phyloP scores from a whole-genome alignment of 2,113 vertebrate species.

The Eira barbara region DNA sequence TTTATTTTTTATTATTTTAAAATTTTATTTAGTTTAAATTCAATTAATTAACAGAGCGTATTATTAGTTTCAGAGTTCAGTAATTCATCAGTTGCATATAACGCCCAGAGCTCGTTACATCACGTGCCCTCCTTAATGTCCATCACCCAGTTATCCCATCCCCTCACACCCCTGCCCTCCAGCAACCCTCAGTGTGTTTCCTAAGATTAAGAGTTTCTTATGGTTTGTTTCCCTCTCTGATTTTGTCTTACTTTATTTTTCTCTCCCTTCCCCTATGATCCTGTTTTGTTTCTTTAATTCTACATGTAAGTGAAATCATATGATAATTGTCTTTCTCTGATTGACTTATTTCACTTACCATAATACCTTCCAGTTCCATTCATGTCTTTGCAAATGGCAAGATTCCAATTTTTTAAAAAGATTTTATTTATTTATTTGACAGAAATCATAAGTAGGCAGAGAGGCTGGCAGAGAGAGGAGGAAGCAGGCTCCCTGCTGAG shows the following conservation, averaged over 20 bases:
- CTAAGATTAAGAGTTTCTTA: neutral
- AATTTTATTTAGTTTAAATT: neutral
- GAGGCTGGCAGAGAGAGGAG: too few species aligned
- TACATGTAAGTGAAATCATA: neutral
- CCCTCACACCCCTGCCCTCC: neutral
- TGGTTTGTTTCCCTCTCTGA: neutral
- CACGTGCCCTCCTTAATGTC: neutral
- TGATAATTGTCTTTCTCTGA: neutral
- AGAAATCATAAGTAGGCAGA: too few species aligned
- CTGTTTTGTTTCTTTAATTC: neutral
- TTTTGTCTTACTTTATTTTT: neutral
- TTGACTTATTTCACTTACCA: neutral
- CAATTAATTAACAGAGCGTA: neutral
- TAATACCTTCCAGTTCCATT: neutral
- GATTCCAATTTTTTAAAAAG: neutral
- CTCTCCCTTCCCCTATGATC: neutral
- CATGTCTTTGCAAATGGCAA: neutral
- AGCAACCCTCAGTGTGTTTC: neutral
- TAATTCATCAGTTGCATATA: neutral
- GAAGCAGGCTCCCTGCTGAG: too few species aligned
- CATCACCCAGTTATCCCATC: neutral
- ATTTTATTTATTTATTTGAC: too few species aligned
- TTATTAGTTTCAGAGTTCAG: neutral
- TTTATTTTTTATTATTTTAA: neutral
- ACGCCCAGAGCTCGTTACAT: neutral